Percentiles rank a stretch among this genome's conserved stretches.
Evolutionary conservation across 2,113 vertebrate genomes (phyloP).

Genomic region (Psilopsiagon aurifrons): DNA sequence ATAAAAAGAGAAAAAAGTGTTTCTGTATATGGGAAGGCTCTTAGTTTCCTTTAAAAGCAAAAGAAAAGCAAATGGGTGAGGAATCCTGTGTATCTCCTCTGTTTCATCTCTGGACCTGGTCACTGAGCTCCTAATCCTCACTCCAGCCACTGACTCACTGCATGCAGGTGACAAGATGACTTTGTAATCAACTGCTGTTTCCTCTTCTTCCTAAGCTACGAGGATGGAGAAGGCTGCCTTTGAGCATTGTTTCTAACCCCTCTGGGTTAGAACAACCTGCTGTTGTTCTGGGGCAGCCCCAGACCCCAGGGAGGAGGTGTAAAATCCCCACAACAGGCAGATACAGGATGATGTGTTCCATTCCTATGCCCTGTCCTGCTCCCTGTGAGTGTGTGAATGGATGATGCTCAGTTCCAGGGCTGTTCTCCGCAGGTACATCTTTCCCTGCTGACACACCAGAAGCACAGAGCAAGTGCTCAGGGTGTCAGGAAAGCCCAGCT

Average conservation of each 20-base stretch:
- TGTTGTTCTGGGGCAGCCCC: fast-evolving
- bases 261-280: background rate
- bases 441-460: background rate
- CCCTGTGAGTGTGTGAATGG: background rate
- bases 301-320: background rate
- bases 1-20: background rate
- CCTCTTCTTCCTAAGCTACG: background rate
- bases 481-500: background rate
- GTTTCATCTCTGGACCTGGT: background rate
- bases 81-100: background rate
- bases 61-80: background rate
- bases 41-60: background rate
- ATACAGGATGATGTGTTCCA: background rate
- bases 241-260: background rate
- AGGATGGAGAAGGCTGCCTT: background rate
- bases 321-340: background rate
- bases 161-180: conserved; percentile 6
- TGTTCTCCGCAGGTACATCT: background rate
- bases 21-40: background rate
- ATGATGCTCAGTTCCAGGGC: background rate
- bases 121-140: conserved; percentile 21
- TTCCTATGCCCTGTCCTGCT: background rate
- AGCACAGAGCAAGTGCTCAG: background rate
- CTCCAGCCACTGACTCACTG: conserved; percentile 57
- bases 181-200: background rate